Conservation (phyloP, 2,797 vertebrate species). For the Lemur catta region DNA sequence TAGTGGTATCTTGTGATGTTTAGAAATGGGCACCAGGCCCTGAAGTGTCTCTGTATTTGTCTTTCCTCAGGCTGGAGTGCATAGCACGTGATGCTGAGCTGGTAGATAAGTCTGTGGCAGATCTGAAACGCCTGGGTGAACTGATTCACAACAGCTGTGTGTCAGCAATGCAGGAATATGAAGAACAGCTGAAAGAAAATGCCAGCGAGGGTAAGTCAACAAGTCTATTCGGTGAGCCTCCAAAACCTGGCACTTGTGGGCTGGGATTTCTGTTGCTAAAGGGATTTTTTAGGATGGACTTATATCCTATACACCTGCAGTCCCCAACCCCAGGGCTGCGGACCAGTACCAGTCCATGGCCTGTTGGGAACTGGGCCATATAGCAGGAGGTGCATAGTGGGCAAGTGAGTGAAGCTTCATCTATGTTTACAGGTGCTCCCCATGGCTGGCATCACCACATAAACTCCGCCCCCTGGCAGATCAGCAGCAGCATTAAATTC, state of each 20-base stretch:
- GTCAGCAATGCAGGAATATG: slow-evolving; percentile 96
- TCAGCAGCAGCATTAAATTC: no score
- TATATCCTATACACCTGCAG: no score
- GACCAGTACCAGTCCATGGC: no score
- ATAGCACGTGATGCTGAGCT: slow-evolving; percentile 98
- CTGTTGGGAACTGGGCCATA: no score
- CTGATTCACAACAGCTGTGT: slow-evolving; percentile 95
- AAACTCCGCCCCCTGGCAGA: no score
- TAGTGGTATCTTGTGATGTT: background rate
- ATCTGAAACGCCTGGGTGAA: slow-evolving; percentile 95
- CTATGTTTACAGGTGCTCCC: no score
- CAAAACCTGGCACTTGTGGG: fast-evolving
- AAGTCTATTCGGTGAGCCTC: background rate
- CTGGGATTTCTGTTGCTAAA: background rate
- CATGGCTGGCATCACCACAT: no score
- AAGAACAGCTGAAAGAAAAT: slow-evolving; percentile 96
- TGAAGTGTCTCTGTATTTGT: background rate
- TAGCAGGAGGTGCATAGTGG: no score
- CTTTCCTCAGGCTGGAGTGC: slow-evolving; percentile 90
- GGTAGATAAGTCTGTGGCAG: slow-evolving; percentile 97
- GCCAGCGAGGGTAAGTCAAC: slow-evolving; percentile 90
- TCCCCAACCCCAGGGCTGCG: no score
- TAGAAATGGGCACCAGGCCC: background rate
- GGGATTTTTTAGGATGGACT: background rate
- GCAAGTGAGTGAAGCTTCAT: no score